Base-by-base conservation (phyloP, 35 echinoderm and acorn worm genomes). In the Lytechinus pictus region DNA sequence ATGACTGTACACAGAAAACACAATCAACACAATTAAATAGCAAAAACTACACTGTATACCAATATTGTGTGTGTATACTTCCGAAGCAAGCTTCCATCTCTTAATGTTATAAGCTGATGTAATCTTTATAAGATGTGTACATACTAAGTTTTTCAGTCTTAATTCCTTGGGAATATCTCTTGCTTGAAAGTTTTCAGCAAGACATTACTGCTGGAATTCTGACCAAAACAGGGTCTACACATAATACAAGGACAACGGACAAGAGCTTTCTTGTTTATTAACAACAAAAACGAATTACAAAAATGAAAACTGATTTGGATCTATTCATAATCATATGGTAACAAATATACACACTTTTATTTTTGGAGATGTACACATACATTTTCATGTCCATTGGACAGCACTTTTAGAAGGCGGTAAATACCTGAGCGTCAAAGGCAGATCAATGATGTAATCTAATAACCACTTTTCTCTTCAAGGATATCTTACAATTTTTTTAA, bases 401-500 rank as follows among this genome's bases (percentile, higher is more conserved):
- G 19, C 24, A 6, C 66, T 79, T 79, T 79, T n/a, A 24, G 19
- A 79, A 79, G 21, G 66, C 66, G 66, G 66, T 79, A 79, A 24
- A n/a, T n/a, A n/a, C n/a, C 66, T 79, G 19, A 7, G n/a, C n/a
- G 16, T 79, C 66, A 79, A 79, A 79, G 66, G 2, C 5, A 79
- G 21, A 79, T 79, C 66, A 79, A 79, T 79, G 21, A 79, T 79
- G 66, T 79, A 79, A 79, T 79, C 66, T 79, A 79, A 79, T 79
- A 79, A 79, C 66, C 66, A 79, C 66, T 79, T 79, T 79, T 16
- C 66, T 79, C 66, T 79, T 79, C 66, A 79, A 79, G 66, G 66
- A 19, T 79, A 79, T 24, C 66, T 79, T 79, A 79, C 66, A 14
- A 79, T 79, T 79, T 79, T n/a, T 19, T 58, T 79, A 19, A 79